Conservation (phyloP, 1,140 invertebrate species). For the Trypoxylus dichotomus region DNA sequence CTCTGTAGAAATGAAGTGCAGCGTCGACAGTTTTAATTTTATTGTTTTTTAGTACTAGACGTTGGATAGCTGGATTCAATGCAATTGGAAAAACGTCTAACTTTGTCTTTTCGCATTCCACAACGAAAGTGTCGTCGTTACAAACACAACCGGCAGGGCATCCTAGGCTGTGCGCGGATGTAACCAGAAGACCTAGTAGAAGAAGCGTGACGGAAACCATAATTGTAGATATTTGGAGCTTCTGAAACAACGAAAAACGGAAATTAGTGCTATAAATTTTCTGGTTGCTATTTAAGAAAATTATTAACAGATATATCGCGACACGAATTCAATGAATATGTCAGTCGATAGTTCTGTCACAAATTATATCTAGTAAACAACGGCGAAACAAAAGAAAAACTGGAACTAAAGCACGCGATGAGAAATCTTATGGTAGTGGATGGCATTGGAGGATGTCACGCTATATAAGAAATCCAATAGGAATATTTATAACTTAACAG, state of each 20-base stretch:
- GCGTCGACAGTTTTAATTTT: constrained; percentile 84
- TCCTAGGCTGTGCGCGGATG: constrained; percentile 50
- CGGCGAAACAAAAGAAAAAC: constrained; percentile 15
- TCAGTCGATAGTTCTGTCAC: constrained; percentile 8
- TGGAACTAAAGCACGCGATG: constrained; percentile 1
- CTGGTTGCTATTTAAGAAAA: neutral
- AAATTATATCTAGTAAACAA: constrained; percentile 25
- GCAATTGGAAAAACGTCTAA: constrained; percentile 89
- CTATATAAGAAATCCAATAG: constrained; percentile 20
- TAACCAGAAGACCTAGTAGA: constrained; percentile 51
- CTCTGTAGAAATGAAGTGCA: constrained; percentile 83
- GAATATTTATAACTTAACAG: neutral
- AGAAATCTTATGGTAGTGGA: constrained; percentile 21
- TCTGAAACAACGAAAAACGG: constrained; percentile 50
- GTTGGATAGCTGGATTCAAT: constrained; percentile 84
- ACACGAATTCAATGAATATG: constrained; percentile 28
- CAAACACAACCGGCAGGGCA: constrained; percentile 82
- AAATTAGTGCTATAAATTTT: constrained; percentile 26
- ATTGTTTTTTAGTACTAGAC: constrained; percentile 81
- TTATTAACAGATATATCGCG: neutral
- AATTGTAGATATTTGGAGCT: constrained; percentile 35
- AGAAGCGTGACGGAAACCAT: constrained; percentile 42
- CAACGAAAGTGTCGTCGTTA: constrained; percentile 86
- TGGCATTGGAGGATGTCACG: constrained; percentile 17
- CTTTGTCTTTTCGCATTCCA: constrained; percentile 80